These are phyloP conservation scores for Fabriciana adippe DNA, from an alignment of 2,888 invertebrate genomes.

Conservation along the genomic window DNA sequence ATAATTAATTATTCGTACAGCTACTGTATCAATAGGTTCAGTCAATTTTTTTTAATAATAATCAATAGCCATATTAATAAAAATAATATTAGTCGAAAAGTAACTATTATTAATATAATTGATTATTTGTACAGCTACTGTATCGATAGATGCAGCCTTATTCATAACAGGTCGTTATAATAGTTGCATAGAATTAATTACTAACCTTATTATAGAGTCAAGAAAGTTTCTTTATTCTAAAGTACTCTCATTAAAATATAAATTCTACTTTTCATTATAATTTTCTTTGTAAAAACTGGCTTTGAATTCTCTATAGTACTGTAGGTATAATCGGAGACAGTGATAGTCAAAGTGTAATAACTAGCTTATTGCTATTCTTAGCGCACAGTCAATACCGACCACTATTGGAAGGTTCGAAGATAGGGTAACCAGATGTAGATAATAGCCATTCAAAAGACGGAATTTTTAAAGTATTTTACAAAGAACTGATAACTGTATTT, in stretches of 20 bases:
- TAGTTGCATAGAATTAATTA: slow-evolving; percentile 12
- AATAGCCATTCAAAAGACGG: neutral
- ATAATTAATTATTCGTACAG: too few relatives aligned
- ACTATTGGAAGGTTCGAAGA: slow-evolving; percentile 15
- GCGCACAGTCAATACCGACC: slow-evolving; percentile 56
- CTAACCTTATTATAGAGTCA: slow-evolving; percentile 10
- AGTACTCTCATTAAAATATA: slow-evolving; percentile 19
- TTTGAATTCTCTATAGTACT: slow-evolving; percentile 13
- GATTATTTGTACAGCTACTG: neutral
- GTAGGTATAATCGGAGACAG: slow-evolving; percentile 14
- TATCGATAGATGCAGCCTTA: neutral
- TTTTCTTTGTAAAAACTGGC: slow-evolving; percentile 22
- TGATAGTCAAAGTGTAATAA: slow-evolving; percentile 34
- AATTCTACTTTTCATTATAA: slow-evolving; percentile 19
- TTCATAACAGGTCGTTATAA: slow-evolving; percentile 4
- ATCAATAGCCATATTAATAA: too few relatives aligned
- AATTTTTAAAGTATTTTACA: neutral
- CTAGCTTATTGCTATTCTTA: slow-evolving; percentile 65
- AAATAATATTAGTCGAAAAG: too few relatives aligned
- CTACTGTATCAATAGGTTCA: too few relatives aligned
- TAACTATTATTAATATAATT: too few relatives aligned
- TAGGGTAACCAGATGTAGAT: slow-evolving; percentile 12
- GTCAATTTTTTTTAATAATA: too few relatives aligned
- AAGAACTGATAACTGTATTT: too few relatives aligned
- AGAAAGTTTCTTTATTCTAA: slow-evolving; percentile 17